These are phyloP conservation scores for Trachythela sp. DNA, from an alignment of 64 coral and sea anemone species.

Conservation along the genomic window DNA sequence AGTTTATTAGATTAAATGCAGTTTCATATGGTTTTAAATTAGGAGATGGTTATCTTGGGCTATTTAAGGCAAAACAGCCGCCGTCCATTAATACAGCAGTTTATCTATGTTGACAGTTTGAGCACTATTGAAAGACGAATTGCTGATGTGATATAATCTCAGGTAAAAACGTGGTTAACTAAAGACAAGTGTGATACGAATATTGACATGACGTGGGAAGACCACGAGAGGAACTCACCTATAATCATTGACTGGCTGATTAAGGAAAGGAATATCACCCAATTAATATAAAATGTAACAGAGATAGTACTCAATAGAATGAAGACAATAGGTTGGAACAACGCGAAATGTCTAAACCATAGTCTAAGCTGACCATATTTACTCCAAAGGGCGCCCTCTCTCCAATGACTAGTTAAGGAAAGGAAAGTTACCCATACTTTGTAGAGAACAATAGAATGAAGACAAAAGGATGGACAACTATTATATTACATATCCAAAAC, in stretches of 20 bases:
- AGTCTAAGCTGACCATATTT: no score
- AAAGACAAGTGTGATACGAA: neutral
- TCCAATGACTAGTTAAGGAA: neutral
- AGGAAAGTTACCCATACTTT: no score
- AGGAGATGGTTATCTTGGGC: neutral
- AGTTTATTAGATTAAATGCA: slow-evolving; percentile 1
- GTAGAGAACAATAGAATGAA: no score
- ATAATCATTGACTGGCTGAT: neutral
- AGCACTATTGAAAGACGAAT: neutral
- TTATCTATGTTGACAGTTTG: slow-evolving; percentile 13
- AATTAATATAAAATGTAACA: no score
- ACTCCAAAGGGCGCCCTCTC: no score
- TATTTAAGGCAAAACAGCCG: neutral
- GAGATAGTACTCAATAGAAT: no score
- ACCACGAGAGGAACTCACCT: neutral
- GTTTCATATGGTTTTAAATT: slow-evolving; percentile 14
- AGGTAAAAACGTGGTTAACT: neutral
- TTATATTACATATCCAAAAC: no score
- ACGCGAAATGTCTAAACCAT: no score
- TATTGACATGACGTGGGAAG: neutral
- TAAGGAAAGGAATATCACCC: no score
- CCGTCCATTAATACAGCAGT: neutral
- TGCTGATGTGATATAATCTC: neutral
- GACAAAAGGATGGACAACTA: no score
- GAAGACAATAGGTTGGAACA: no score